These are phyloP conservation scores for Eupristina koningsbergeri DNA, from an alignment of 1,140 invertebrate genomes.

Conservation along the genomic window DNA sequence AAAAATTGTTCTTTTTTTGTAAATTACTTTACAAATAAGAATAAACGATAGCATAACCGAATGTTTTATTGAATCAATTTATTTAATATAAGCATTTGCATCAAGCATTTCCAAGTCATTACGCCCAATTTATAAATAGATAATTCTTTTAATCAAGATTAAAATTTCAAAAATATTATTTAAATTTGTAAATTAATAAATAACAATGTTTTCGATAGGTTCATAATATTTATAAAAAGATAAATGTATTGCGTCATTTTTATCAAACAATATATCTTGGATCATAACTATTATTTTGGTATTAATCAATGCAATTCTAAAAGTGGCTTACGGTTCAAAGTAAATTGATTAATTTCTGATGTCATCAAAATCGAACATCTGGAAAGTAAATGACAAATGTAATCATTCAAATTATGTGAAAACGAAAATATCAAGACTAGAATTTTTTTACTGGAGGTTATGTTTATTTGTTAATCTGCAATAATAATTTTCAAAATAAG, in stretches of 20 bases:
- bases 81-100: too few species aligned
- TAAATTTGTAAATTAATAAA: neutral
- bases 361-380: neutral
- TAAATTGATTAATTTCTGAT: slow-evolving; percentile 24
- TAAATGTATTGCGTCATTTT: slow-evolving; percentile 4
- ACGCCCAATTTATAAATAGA: too few species aligned
- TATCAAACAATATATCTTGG: neutral
- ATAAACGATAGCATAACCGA: too few species aligned
- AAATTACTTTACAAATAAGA: too few species aligned
- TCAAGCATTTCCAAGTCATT: too few species aligned
- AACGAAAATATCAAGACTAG: slow-evolving; percentile 1
- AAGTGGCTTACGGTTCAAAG: neutral
- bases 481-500: slow-evolving; percentile 17
- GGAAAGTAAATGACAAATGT: neutral
- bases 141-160: too few species aligned
- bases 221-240: neutral
- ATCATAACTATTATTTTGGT: neutral
- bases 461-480: slow-evolving; percentile 12
- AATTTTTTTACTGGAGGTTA: slow-evolving; percentile 38
- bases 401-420: neutral
- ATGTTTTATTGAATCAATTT: too few species aligned
- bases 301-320: neutral
- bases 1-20: too few species aligned
- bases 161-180: too few species aligned
- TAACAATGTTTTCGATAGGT: neutral